phyloP scores from a whole-genome alignment of 1,140 invertebrate species.

The Eriocheir sinensis region DNA sequence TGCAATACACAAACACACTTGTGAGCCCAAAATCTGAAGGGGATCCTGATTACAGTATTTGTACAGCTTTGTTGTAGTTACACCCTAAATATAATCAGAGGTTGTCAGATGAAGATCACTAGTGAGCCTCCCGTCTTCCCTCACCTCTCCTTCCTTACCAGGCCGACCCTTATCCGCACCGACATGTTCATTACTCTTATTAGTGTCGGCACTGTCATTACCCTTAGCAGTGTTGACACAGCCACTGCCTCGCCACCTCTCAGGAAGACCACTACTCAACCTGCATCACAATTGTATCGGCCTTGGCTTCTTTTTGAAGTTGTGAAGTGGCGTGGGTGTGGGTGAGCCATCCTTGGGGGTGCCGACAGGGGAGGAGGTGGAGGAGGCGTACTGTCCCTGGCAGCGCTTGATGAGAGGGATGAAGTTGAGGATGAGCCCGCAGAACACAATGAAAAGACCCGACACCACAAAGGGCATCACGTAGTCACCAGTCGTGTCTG shows the following conservation, averaged over 20 bases:
- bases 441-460: conserved; percentile 76
- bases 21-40: neutral
- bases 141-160: neutral
- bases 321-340: conserved; percentile 38
- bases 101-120: neutral
- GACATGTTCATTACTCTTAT: neutral
- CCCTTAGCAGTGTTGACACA: neutral
- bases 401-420: conserved; percentile 75
- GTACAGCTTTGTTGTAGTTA: neutral
- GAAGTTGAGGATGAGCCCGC: conserved; percentile 74
- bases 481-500: conserved; percentile 75
- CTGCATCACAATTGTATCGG: neutral
- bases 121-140: neutral
- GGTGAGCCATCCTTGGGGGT: conserved; percentile 60
- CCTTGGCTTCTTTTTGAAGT: conserved; percentile 38
- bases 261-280: neutral
- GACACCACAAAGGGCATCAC: conserved; percentile 75
- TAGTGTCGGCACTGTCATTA: neutral
- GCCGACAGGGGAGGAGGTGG: conserved; percentile 41
- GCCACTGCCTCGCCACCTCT: neutral
- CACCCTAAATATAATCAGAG: neutral
- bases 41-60: neutral
- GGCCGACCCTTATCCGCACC: no score
- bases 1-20: conserved; percentile 10
- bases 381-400: conserved; percentile 36